Evolutionary conservation across 1,140 invertebrate species (phyloP).

Genomic region (Copidosoma floridanum): DNA sequence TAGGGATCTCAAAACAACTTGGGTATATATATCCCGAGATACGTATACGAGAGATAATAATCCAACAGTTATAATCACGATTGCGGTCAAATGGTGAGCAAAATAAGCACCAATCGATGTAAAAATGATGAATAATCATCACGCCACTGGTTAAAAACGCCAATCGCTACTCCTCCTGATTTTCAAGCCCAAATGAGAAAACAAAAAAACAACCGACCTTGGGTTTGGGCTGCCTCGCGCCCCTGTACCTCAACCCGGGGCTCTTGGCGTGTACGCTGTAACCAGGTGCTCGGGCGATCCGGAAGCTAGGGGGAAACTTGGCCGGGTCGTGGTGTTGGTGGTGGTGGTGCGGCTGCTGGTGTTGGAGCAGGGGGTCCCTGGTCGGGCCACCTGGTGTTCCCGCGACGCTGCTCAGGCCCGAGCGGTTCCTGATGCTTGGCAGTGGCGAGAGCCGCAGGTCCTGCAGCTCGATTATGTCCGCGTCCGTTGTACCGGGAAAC

Average conservation of each 20-base stretch:
- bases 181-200: too few species aligned
- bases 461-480: constrained; percentile 70
- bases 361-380: constrained; percentile 22
- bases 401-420: constrained; percentile 38
- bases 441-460: constrained; percentile 81
- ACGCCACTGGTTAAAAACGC: too few species aligned
- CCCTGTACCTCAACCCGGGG: constrained; percentile 61
- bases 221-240: constrained; percentile 52
- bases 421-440: constrained; percentile 68
- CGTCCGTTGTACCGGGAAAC: constrained; percentile 49
- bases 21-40: too few species aligned
- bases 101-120: too few species aligned
- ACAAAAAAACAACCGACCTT: too few species aligned
- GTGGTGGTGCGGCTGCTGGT: constrained; percentile 37
- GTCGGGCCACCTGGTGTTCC: constrained; percentile 31
- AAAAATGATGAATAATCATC: too few species aligned
- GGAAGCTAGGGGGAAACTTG: constrained; percentile 77
- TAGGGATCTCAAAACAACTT: too few species aligned
- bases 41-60: too few species aligned
- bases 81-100: too few species aligned
- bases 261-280: constrained; percentile 52
- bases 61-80: too few species aligned
- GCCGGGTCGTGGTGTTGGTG: constrained; percentile 59
- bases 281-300: constrained; percentile 64
- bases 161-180: too few species aligned